Percentiles rank a stretch among this genome's conserved stretches.
Evolutionary conservation across 2,888 invertebrate species (phyloP).

Genomic region (Drosophila birchii): DNA sequence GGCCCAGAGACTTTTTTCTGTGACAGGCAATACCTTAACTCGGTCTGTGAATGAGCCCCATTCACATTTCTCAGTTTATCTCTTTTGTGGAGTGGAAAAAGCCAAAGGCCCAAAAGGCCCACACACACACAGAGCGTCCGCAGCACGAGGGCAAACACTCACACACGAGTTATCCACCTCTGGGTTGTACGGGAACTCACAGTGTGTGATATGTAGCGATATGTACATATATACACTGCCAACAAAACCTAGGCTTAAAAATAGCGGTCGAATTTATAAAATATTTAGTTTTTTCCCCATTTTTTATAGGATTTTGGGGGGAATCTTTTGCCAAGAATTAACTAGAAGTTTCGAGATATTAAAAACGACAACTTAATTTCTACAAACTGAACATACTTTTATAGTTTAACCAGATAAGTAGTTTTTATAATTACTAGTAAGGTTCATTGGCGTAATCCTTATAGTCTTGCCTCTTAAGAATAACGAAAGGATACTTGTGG

Average conservation of each 20-base stretch:
- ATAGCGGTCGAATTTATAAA: neutral
- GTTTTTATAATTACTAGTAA: neutral
- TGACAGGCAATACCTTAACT: slow-evolving; percentile 7
- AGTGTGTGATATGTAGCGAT: slow-evolving; percentile 10
- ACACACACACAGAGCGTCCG: slow-evolving; percentile 12
- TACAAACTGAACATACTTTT: neutral
- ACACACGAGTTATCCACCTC: slow-evolving; percentile 17
- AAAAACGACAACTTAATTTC: too few species aligned
- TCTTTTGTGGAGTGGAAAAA: slow-evolving; percentile 70
- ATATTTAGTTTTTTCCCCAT: neutral
- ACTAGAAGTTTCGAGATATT: too few species aligned
- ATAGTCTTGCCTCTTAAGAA: too few species aligned
- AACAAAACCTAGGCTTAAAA: neutral
- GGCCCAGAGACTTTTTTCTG: slow-evolving; percentile 26
- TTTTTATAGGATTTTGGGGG: neutral
- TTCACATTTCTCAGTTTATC: slow-evolving; percentile 63
- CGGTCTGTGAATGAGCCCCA: slow-evolving; percentile 68
- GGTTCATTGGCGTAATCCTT: too few species aligned
- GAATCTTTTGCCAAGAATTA: neutral
- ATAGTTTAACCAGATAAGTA: neutral
- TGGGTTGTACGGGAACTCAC: slow-evolving; percentile 15
- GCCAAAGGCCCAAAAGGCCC: slow-evolving; percentile 53
- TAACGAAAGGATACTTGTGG: too few species aligned
- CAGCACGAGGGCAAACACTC: slow-evolving; percentile 44
- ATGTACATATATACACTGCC: neutral